A percentile compares a stretch with the other conserved stretches of the same genome.
These are phyloP conservation scores for Junco hyemalis DNA, from an alignment of 2,113 vertebrate genomes.

Conservation along the genomic window DNA sequence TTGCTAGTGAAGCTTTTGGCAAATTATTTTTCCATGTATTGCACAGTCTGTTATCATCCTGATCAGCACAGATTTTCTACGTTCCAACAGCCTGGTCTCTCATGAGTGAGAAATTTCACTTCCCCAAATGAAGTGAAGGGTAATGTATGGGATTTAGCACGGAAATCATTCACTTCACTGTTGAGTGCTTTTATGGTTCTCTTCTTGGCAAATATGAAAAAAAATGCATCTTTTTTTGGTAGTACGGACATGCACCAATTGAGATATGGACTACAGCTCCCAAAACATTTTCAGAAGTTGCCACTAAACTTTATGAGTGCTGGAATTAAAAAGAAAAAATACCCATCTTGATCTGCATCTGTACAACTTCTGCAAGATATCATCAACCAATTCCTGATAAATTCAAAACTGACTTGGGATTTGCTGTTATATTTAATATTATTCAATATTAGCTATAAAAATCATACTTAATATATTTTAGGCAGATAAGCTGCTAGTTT, in stretches of 20 bases:
- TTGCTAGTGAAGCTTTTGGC: background rate
- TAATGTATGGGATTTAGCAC: background rate
- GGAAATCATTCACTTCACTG: background rate
- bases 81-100: slow-evolving; percentile 48
- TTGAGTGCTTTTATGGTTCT: background rate
- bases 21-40: background rate
- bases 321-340: background rate
- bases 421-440: background rate
- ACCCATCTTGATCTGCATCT: background rate
- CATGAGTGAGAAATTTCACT: slow-evolving; percentile 18
- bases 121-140: background rate
- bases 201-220: background rate
- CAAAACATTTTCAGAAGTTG: background rate
- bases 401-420: background rate
- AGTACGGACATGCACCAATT: background rate
- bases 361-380: background rate
- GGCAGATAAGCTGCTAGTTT: background rate
- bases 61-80: slow-evolving; percentile 42
- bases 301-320: background rate
- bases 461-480: background rate
- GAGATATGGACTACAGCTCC: background rate
- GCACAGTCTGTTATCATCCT: background rate
- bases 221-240: background rate
- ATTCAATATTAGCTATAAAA: background rate
- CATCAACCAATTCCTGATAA: background rate